Conservation (phyloP, 2,888 invertebrate species). For the Lochmaea crataegi region DNA sequence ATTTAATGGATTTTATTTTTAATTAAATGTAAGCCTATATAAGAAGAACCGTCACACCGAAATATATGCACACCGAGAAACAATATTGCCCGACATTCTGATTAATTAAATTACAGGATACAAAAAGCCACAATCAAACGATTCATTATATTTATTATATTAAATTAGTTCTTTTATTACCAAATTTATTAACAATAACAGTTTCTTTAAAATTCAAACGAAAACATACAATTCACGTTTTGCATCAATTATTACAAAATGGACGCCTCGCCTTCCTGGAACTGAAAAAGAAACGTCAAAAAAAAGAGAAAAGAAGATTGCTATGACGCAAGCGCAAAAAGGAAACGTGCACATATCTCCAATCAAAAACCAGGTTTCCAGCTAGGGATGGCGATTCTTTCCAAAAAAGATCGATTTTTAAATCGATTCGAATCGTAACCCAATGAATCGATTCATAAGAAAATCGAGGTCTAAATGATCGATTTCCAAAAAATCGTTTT, state of each 20-base stretch:
- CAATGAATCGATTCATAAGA: no score
- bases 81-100: constrained; percentile 7
- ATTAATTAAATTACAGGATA: background rate
- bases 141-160: constrained; percentile 9
- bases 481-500: no score
- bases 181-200: background rate
- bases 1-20: background rate
- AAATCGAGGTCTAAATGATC: no score
- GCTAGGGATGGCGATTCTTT: no score
- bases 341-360: background rate
- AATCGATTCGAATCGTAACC: no score
- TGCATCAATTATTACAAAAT: constrained; percentile 10
- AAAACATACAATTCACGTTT: constrained; percentile 8
- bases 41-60: background rate
- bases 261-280: background rate
- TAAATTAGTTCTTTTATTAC: background rate
- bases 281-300: background rate
- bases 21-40: background rate
- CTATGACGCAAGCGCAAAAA: background rate
- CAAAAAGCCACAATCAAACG: background rate
- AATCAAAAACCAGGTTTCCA: background rate
- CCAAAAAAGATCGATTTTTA: no score
- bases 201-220: background rate
- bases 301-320: background rate
- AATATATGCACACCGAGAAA: constrained; percentile 1